Base-by-base conservation (phyloP, 1,140 invertebrate species). In the Trichoplusia ni region DNA sequence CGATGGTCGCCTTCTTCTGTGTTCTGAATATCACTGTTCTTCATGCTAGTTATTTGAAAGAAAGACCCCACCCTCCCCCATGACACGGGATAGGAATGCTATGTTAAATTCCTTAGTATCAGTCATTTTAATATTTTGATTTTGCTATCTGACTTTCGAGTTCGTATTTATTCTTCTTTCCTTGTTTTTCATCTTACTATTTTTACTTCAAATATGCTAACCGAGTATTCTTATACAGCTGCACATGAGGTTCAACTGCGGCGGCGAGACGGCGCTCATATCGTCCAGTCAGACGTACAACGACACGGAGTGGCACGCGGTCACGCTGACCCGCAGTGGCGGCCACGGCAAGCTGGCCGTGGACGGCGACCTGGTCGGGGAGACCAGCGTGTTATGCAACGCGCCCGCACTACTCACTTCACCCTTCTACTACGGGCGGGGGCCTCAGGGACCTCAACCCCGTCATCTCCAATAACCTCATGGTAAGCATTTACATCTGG, bases 301-400 rank as follows among this genome's bases (percentile, higher is more conserved):
- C 71, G 97, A 99, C 83, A 94, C 95, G 5, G 79, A 94, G 27
- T 99, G 98, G 98, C 98, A 99, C 80, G 93, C 91, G 0, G 92
- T 95, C 0, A 89, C 90, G 8, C 92, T 95, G 70, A 93, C 92
- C 31, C 89, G 94, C 47, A 80, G 92, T 21, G 77, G 84, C 1
- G 90, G 91, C 21, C 79, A 90, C 54, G 95, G 94, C 0, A 93
- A 93, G 62, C 82, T 98, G n/a, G 90, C 90, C 1, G 92, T 96
- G 1, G 96, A 97, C 79, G 92, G 92, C 0, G 91, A 93, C 16
- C 77, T 92, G 0, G 78, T 93, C 0, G 90, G 90, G 0, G 90
- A 92, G 4, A 92, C 92, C 2, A 89, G 90, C 40, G 93, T 94
- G 0, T 53, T 80, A 8, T 93, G 94, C 62, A 66, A 75, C 5